Evolutionary conservation across 1,140 invertebrate species (phyloP).

Genomic region (Caenorhabditis inopinata): DNA sequence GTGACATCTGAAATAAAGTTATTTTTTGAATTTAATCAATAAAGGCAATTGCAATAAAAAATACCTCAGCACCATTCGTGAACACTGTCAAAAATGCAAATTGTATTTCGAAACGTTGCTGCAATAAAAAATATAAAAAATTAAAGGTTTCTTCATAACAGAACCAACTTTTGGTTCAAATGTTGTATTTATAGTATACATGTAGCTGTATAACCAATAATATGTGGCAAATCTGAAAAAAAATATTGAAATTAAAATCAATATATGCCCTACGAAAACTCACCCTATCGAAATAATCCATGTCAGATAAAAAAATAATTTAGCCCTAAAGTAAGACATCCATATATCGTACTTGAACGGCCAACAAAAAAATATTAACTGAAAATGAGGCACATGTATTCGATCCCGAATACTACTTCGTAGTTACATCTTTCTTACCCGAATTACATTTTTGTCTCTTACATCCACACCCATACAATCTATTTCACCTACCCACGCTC

Average conservation of each 20-base stretch:
- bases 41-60: neutral
- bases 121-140: neutral
- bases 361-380: constrained; percentile 64
- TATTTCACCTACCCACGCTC: too few relatives aligned
- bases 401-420: too few relatives aligned
- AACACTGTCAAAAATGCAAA: neutral
- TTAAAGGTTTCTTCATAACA: neutral
- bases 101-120: neutral
- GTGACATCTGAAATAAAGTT: constrained; percentile 37
- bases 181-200: neutral
- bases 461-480: too few relatives aligned
- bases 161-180: neutral
- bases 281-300: constrained; percentile 61
- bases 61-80: neutral
- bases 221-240: constrained; percentile 13
- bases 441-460: too few relatives aligned
- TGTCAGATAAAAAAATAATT: constrained; percentile 56
- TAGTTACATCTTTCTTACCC: too few relatives aligned
- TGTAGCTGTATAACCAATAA: neutral
- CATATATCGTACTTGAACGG: constrained; percentile 61
- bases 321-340: constrained; percentile 63
- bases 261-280: neutral
- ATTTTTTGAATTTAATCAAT: neutral
- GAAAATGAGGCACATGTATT: too few relatives aligned
- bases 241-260: neutral